Evolutionary conservation across 1,140 invertebrate species (phyloP), one percentile per base, ranked within the genome.

Genomic region (Watersipora subatra): DNA sequence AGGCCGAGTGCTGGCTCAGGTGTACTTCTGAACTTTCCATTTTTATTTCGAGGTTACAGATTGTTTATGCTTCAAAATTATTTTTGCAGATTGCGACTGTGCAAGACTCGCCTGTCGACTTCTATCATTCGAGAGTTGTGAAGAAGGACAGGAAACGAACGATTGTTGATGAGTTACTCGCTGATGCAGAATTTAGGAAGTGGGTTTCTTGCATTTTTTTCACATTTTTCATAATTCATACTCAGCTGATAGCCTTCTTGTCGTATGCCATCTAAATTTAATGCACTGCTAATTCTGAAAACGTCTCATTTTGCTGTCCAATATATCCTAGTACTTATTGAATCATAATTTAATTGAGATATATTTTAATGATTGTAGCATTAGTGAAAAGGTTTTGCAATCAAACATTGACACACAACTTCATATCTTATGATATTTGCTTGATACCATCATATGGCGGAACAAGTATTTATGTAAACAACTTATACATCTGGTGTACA

Each of bases 131-230:
- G 19, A 82, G 92, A 62, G 76, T 94, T 63, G 88, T 90, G 0
- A 90, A 88, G 68, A 93, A 91, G 75, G 84, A 93, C 71, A 84
- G 91, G 1, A 97, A 95, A 77, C 79, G 83, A 26, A 93, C 91
- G 0, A 84, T 97, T 66, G 91, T 96, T 0, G 92, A 97, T 68
- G 93, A 97, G 76, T 81, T 97, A 0, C 79, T 97, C 74, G 87
- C 87, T 12, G 91, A 96, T 85, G 88, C 89, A 19, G 86, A 92
- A 71, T 89, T 93, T 73, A 84, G 88, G 70, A 88, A 87, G 80
- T 91, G 87, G 70, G 73, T 74, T 3, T 62, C 20, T n/a, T 46
- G n/a, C 7, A 7, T 46, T 46, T n/a, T n/a, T 46, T 7, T 46
- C 34, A n/a, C n/a, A 46, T n/a, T 46, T 46, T 46, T n/a, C n/a